Evolutionary conservation across 2,888 invertebrate genomes (phyloP).

Genomic region (Agrypnus murinus): DNA sequence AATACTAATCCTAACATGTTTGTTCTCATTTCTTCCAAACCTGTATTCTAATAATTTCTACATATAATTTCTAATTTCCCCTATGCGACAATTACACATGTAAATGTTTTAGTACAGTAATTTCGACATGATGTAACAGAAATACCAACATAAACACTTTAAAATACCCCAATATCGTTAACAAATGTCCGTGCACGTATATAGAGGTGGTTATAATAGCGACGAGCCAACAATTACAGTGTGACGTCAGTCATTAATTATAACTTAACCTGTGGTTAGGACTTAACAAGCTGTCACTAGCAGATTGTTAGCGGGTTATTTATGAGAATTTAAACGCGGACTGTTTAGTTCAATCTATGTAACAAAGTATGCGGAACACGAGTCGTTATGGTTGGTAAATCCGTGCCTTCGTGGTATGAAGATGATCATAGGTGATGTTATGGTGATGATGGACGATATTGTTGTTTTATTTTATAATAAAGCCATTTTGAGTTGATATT

Average conservation of each 20-base stretch:
- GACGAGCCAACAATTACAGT: conserved; percentile 72
- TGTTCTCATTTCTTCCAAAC: no score
- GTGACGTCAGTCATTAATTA: conserved; percentile 73
- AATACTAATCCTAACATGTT: no score
- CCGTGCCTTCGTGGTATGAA: conserved; percentile 9
- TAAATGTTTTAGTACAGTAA: conserved; percentile 1
- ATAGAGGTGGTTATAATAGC: conserved; percentile 63
- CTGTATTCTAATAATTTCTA: no score
- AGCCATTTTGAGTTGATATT: conserved; percentile 29
- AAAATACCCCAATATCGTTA: conserved; percentile 69
- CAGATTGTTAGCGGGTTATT: conserved; percentile 73
- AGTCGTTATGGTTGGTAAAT: conserved; percentile 1
- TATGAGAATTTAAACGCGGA: conserved; percentile 73
- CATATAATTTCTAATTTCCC: no score
- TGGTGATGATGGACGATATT: conserved; percentile 28
- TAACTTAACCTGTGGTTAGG: conserved; percentile 74
- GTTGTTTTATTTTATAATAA: conserved; percentile 34
- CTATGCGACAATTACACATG: no score
- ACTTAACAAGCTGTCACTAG: conserved; percentile 74
- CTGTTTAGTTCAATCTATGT: conserved; percentile 61
- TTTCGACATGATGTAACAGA: conserved; percentile 37
- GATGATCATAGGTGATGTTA: conserved; percentile 21
- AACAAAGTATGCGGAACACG: conserved; percentile 51
- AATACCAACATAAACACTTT: conserved; percentile 64
- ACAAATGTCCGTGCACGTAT: conserved; percentile 67